Evolutionary conservation across 2,797 vertebrate species (phyloP).

Genomic region (Dermochelys coriacea): DNA sequence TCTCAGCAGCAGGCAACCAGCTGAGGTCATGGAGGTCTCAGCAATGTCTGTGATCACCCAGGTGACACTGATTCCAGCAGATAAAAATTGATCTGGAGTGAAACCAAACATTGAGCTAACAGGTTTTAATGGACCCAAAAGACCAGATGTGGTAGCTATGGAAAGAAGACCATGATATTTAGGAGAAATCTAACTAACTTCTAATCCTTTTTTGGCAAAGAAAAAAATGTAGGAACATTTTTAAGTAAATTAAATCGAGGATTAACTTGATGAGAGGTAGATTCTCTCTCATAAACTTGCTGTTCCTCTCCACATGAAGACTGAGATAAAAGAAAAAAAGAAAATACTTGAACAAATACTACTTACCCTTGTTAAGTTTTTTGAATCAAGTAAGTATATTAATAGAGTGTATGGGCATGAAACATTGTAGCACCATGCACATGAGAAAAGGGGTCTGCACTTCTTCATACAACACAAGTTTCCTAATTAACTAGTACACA

Average conservation of each 20-base stretch:
- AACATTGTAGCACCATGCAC: background rate
- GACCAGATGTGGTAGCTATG: background rate
- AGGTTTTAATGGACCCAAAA: background rate
- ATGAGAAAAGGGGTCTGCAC: background rate
- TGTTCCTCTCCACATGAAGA: background rate
- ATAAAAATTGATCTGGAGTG: background rate
- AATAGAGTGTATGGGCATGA: background rate
- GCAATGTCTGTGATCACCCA: background rate
- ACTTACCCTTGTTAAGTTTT: background rate
- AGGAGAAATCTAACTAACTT: background rate
- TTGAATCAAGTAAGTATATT: background rate
- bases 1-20: background rate
- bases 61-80: background rate
- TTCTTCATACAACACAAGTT: background rate
- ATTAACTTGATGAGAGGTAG: background rate
- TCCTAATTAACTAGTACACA: background rate
- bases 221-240: background rate
- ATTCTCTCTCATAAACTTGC: background rate
- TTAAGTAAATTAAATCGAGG: background rate
- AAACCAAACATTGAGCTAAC: background rate
- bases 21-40: background rate
- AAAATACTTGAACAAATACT: background rate
- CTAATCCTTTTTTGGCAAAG: background rate
- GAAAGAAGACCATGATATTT: background rate
- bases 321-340: background rate